Evolutionary conservation across 2,888 invertebrate genomes (phyloP).

Genomic region (Spodoptera littoralis): DNA sequence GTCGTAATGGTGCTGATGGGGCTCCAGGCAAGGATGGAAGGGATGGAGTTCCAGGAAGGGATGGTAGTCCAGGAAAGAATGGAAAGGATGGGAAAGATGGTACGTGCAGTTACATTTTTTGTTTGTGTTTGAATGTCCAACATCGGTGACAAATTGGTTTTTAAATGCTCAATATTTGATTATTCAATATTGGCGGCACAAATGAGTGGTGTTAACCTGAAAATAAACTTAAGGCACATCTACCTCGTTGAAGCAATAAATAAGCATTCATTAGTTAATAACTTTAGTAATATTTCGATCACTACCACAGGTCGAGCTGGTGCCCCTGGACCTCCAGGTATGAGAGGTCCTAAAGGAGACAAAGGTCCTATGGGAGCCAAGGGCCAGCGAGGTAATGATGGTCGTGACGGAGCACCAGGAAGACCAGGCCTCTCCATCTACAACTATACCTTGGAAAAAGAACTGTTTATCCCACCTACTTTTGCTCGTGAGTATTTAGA

Average conservation of each 20-base stretch:
- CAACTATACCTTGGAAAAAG: constrained; percentile 91
- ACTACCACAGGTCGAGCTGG: constrained; percentile 89
- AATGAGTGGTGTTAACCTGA: no score
- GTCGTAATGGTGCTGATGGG: constrained; percentile 95
- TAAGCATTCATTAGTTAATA: no score
- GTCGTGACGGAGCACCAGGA: constrained; percentile 93
- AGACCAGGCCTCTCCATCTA: constrained; percentile 94
- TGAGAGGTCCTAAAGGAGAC: constrained; percentile 92
- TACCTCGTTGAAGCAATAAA: no score
- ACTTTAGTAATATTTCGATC: no score
- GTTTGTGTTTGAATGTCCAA: no score
- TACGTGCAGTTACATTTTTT: no score
- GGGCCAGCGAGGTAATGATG: constrained; percentile 93
- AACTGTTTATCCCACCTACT: constrained; percentile 95
- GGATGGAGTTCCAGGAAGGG: constrained; percentile 91
- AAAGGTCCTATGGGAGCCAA: constrained; percentile 91
- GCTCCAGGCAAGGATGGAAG: constrained; percentile 93
- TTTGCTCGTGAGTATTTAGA: constrained; percentile 88
- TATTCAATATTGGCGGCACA: no score
- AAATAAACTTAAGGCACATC: no score
- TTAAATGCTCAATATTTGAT: no score
- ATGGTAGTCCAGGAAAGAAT: constrained; percentile 91
- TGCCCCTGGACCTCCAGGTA: constrained; percentile 91
- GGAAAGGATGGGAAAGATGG: constrained; percentile 86
- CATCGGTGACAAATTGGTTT: no score